Evolutionary conservation across 2,113 vertebrate genomes (phyloP).

Genomic region (Cyprinodon variegatus): DNA sequence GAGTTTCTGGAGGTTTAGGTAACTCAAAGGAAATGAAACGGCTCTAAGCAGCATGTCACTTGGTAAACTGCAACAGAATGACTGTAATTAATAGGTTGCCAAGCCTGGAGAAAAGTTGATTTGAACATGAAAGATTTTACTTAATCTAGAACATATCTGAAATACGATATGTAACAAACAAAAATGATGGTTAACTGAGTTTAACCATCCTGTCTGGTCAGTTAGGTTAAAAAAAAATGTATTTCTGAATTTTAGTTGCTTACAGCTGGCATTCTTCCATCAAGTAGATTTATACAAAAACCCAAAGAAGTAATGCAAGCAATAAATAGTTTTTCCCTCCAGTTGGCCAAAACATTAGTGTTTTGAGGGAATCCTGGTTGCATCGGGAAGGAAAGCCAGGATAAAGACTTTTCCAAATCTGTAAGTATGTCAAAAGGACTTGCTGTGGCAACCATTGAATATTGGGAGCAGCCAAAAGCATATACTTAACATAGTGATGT

Average conservation of each 20-base stretch:
- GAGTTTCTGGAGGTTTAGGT: constrained; percentile 30
- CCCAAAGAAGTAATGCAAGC: too few relatives aligned
- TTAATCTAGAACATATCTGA: neutral
- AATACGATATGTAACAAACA: too few relatives aligned
- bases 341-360: too few relatives aligned
- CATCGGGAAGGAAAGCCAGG: too few relatives aligned
- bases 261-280: neutral
- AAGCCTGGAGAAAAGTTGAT: neutral
- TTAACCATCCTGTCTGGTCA: neutral
- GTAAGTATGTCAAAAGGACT: too few relatives aligned
- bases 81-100: constrained; percentile 2
- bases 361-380: too few relatives aligned
- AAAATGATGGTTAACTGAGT: too few relatives aligned
- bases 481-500: too few relatives aligned
- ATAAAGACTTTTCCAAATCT: too few relatives aligned
- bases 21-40: neutral
- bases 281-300: neutral
- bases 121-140: neutral
- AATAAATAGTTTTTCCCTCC: too few relatives aligned
- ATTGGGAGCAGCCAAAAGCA: too few relatives aligned
- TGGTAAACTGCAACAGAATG: neutral
- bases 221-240: neutral
- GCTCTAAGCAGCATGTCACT: neutral
- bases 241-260: neutral
- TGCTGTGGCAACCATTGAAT: too few relatives aligned